Evolutionary conservation across 2,113 vertebrate genomes (phyloP), one percentile per base, ranked within the genome.

Genomic region (Neodon shergylaensis): DNA sequence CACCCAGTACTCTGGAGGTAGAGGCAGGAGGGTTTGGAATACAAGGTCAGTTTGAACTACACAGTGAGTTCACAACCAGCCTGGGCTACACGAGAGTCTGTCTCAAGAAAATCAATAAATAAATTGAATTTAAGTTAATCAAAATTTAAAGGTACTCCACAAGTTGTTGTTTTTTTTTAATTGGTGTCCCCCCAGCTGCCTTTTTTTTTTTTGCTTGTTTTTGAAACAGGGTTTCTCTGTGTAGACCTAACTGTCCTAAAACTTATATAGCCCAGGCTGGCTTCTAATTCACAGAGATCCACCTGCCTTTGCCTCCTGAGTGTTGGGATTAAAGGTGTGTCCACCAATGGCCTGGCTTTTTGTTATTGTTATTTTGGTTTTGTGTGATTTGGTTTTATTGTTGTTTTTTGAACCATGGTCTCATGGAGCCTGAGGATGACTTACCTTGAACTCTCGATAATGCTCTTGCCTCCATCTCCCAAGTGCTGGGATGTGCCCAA

Each of bases 91-190:
- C 22, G 33, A 81, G 31, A 22, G 33, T 49, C 44, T 54, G 33
- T 81, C 33, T 54, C 49, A 81, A 54, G 19, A 54, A 54, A 36
- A 79, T 52, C 11, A 78, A 52, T 78, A 52, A 79, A 52, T 21
- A 36, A 54, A 81, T 1, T 81, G 33, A 81, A 81, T 81, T 54
- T 81, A 54, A 22, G 33, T 79, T 79, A 79, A 54, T 79, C 17
- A 79, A 79, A 52, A 36, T 77, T 66, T 91, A 78, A 95, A 94
- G 79, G 94, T 42, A 70, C 13, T n/a, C 31, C 47, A 78, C 47
- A 52, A 52, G 77, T 49, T 79, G 33, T 21, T 33, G 16, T 36
- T 21, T 7, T 19, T 19, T 36, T 52, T 54, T 79, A 52, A 33
- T 49, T 78, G 31, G 11, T 31, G 26, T 4, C 63, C 26, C 26